These are phyloP conservation scores for Pseudanteris insignis DNA, from an alignment of 2,888 invertebrate species.

Conservation along the genomic window DNA sequence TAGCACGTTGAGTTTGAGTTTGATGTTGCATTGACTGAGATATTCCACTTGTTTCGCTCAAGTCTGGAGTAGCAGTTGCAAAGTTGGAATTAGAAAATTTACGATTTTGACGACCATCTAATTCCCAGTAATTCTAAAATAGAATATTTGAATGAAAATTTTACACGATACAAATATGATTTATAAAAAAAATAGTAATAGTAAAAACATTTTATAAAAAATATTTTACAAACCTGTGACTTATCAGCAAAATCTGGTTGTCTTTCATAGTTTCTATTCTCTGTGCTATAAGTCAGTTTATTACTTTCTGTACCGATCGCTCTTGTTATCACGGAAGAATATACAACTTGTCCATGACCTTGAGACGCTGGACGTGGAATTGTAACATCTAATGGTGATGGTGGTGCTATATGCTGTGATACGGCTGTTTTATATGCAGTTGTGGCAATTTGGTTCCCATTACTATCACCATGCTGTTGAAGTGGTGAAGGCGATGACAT, in stretches of 20 bases:
- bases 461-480: constrained; percentile 71
- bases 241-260: constrained; percentile 65
- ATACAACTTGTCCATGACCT: constrained; percentile 75
- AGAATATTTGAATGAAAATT: too few species aligned
- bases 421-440: constrained; percentile 54
- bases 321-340: constrained; percentile 84
- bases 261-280: constrained; percentile 57
- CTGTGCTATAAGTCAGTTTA: constrained; percentile 55
- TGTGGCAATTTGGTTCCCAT: constrained; percentile 55
- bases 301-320: constrained; percentile 73
- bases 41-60: constrained; percentile 36
- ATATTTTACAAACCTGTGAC: constrained; percentile 54
- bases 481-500: constrained; percentile 73
- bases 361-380: constrained; percentile 73
- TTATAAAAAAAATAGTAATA: too few species aligned
- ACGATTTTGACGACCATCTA: constrained; percentile 53
- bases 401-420: constrained; percentile 68
- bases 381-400: constrained; percentile 77
- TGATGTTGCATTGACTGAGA: constrained; percentile 36
- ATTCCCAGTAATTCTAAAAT: too few species aligned
- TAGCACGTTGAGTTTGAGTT: constrained; percentile 66
- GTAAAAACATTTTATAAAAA: neutral
- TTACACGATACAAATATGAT: too few species aligned
- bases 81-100: constrained; percentile 55
- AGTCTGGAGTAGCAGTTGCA: constrained; percentile 48